Conservation (phyloP, 2,797 vertebrate species). For the Cynodonichthys magdalenae region DNA sequence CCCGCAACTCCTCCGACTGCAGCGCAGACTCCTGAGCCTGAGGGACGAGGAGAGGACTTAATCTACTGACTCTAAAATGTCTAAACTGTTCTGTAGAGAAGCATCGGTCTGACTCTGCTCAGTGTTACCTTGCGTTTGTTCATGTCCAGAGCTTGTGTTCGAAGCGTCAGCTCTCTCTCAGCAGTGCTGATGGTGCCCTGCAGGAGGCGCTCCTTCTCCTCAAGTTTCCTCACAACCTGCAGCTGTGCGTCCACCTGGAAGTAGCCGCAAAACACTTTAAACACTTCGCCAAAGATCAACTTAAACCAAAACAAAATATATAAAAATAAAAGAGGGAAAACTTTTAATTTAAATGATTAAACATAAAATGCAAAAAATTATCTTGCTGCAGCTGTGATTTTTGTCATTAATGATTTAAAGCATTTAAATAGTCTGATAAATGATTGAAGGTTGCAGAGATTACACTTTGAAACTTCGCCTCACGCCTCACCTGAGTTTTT, state of each 20-base stretch:
- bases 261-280: background rate
- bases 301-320: background rate
- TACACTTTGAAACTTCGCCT: accelerated
- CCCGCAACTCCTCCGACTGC: slow-evolving; percentile 90
- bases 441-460: too few species aligned
- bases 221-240: slow-evolving; percentile 94
- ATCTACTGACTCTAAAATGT: too few species aligned
- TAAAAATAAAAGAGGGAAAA: background rate
- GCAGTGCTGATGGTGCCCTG: slow-evolving; percentile 95
- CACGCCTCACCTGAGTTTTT: slow-evolving; percentile 89
- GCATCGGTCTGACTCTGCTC: too few species aligned
- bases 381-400: background rate
- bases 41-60: background rate
- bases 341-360: background rate
- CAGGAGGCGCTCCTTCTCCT: slow-evolving; percentile 96
- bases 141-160: slow-evolving; percentile 96
- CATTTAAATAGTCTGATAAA: background rate
- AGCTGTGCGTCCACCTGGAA: slow-evolving; percentile 94
- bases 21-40: slow-evolving; percentile 92
- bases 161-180: slow-evolving; percentile 90
- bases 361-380: background rate
- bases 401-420: background rate
- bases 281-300: background rate
- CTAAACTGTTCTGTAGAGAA: too few species aligned
- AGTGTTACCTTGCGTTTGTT: slow-evolving; percentile 93